Conservation (phyloP, 2,888 invertebrate genomes). For the Physocephala rufipes region DNA sequence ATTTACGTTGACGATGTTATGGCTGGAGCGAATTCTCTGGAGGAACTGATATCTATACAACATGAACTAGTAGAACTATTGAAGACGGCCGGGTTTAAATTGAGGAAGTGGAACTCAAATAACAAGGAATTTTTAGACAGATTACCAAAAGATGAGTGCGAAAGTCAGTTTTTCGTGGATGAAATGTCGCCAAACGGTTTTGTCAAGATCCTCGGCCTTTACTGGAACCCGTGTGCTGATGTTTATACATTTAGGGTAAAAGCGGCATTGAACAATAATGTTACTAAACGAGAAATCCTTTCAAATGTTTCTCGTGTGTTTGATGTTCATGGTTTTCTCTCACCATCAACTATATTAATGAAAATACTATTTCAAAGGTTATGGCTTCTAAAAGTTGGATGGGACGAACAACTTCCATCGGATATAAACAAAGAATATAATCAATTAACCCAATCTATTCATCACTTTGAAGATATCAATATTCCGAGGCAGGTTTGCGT, state of each 20-base stretch:
- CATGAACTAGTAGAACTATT: slow-evolving; percentile 6
- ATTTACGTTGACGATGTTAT: slow-evolving; percentile 23
- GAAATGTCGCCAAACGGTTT: not conserved
- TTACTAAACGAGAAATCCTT: not conserved
- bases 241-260: not conserved
- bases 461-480: not conserved
- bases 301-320: not conserved
- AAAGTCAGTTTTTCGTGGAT: not conserved
- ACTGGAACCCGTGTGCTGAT: slow-evolving; percentile 15
- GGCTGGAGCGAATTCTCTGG: not conserved
- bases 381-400: not conserved
- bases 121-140: not conserved
- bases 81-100: slow-evolving; percentile 3
- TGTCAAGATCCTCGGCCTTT: not conserved
- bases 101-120: slow-evolving; percentile 13
- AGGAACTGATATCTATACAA: not conserved
- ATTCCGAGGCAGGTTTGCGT: slow-evolving; percentile 3
- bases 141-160: not conserved
- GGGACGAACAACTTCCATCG: not conserved
- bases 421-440: slow-evolving; percentile 1
- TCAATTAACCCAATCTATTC: not conserved
- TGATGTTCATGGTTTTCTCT: slow-evolving; percentile 10
- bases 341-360: slow-evolving; percentile 2
- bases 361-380: not conserved
- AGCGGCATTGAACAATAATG: not conserved